These are phyloP conservation scores for Volucella inflata DNA, from an alignment of 2,888 invertebrate species.

Conservation along the genomic window DNA sequence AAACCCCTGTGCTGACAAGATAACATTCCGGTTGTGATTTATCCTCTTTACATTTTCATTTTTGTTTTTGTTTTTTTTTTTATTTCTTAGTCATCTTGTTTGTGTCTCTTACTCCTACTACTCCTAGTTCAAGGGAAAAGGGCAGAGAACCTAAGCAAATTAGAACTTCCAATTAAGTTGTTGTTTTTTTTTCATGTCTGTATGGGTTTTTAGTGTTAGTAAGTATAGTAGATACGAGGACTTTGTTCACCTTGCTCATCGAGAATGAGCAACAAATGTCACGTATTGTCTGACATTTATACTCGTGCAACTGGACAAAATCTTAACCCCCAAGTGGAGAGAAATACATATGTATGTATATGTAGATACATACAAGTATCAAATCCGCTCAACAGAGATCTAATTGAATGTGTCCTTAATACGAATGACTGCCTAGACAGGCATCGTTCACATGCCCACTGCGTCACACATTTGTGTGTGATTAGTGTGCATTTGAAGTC, in stretches of 20 bases:
- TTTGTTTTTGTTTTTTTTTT: not conserved
- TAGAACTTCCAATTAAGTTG: constrained; percentile 59
- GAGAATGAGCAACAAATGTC: constrained; percentile 55
- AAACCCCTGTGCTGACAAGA: constrained; percentile 63
- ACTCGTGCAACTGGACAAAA: constrained; percentile 12
- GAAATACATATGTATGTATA: not conserved
- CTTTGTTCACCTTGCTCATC: constrained; percentile 1
- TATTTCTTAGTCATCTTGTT: not conserved
- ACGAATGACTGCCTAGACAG: constrained; percentile 67
- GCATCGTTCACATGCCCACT: constrained; percentile 63
- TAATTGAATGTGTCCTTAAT: constrained; percentile 73
- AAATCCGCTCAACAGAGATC: constrained; percentile 58
- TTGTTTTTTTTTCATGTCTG: constrained; percentile 1
- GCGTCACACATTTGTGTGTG: constrained; percentile 59
- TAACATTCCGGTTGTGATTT: constrained; percentile 62
- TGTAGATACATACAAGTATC: not conserved
- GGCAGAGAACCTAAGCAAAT: not conserved
- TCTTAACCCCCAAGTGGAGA: constrained; percentile 20
- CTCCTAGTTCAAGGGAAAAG: not conserved
- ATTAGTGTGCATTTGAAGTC: constrained; percentile 39
- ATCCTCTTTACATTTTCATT: constrained; percentile 9
- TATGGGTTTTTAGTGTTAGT: constrained; percentile 48
- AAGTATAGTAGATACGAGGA: not conserved
- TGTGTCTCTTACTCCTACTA: not conserved
- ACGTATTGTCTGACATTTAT: constrained; percentile 55